Conservation (phyloP, 2,113 vertebrate species). For the Mesembrinibis cayennensis region DNA sequence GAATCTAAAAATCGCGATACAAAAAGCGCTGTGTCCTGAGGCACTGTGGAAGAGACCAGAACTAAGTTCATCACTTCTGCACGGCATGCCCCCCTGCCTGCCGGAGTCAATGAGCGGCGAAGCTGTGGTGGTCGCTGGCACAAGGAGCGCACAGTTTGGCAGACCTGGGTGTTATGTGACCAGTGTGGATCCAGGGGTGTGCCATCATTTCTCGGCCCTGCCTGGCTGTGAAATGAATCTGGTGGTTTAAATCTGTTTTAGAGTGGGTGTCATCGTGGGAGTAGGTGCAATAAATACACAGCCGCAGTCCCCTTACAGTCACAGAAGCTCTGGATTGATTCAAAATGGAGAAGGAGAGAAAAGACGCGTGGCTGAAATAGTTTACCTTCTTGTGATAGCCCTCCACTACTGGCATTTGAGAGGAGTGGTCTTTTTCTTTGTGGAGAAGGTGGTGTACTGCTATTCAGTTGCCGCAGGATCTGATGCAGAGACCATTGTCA, state of each 20-base stretch:
- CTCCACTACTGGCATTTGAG: not conserved
- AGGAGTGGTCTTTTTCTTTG: not conserved
- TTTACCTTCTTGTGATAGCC: not conserved
- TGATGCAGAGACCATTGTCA: not conserved
- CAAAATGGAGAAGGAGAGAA: not conserved
- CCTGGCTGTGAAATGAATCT: not conserved
- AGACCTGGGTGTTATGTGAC: not conserved
- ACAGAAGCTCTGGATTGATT: not conserved
- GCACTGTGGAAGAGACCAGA: not conserved
- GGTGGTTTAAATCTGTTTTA: not conserved
- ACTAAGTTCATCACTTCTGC: not conserved
- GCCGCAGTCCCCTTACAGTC: accelerated
- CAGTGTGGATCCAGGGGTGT: not conserved
- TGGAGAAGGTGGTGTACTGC: not conserved
- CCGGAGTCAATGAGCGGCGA: accelerated
- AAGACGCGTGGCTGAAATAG: not conserved
- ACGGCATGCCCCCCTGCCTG: not conserved
- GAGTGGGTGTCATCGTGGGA: not conserved
- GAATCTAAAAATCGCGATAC: not conserved
- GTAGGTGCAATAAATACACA: not conserved
- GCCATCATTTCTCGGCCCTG: not conserved
- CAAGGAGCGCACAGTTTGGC: accelerated
- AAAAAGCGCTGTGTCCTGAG: not conserved
- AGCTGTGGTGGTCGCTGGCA: not conserved
- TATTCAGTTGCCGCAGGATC: not conserved